These are phyloP conservation scores for Polypterus bichir DNA, from an alignment of 2,113 vertebrate genomes.

Conservation along the genomic window DNA sequence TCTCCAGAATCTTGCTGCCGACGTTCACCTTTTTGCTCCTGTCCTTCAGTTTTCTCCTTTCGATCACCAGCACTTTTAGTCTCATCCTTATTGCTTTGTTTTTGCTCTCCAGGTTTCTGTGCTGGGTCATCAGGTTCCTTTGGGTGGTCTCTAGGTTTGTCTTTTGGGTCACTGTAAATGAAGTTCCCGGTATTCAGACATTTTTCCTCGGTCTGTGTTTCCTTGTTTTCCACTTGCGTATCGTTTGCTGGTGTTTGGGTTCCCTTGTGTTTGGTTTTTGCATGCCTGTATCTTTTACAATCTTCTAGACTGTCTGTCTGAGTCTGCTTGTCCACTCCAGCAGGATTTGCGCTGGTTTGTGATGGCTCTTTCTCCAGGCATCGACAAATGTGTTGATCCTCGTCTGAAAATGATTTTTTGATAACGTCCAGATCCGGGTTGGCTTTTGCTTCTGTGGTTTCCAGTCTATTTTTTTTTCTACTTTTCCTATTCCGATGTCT, in stretches of 20 bases:
- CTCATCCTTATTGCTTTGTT: no score
- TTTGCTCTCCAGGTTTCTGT: no score
- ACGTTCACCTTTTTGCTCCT: no score
- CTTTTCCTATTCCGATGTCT: conserved; percentile 13
- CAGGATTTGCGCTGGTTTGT: no score
- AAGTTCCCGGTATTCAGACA: conserved; percentile 1
- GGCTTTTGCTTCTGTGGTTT: not conserved
- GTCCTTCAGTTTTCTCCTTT: no score
- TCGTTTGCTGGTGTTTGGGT: not conserved
- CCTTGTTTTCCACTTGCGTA: rapidly evolving
- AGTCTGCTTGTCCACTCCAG: not conserved
- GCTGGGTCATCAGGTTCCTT: no score
- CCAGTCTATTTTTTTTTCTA: not conserved
- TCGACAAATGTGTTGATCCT: conserved; percentile 1
- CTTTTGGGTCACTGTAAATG: not conserved
- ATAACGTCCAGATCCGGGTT: no score
- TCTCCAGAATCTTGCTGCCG: no score
- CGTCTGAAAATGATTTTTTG: no score
- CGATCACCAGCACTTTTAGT: no score
- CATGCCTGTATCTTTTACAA: not conserved
- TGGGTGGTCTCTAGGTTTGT: no score
- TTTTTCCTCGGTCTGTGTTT: conserved; percentile 25
- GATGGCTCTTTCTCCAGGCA: no score
- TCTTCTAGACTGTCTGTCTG: not conserved
- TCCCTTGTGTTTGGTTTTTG: conserved; percentile 28